Percentiles rank a stretch among this genome's conserved stretches.
phyloP scores from a whole-genome alignment of 2,888 invertebrate species.

The Emmelina monodactyla region DNA sequence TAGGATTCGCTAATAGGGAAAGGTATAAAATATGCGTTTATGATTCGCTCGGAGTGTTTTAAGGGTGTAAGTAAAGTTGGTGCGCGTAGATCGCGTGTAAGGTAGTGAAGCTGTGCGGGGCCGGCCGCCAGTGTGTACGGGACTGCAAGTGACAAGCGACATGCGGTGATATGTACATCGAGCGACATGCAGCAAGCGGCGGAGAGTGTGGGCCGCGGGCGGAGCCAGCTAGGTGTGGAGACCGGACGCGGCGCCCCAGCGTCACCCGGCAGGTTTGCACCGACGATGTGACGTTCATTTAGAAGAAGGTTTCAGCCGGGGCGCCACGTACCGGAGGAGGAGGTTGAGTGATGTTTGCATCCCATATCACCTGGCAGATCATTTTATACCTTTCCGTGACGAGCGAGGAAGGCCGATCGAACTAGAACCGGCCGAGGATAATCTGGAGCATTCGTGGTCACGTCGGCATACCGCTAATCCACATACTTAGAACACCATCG shows the following conservation, averaged over 20 bases:
- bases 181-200: slow-evolving; percentile 55
- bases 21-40: slow-evolving; percentile 66
- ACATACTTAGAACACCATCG: slow-evolving; percentile 56
- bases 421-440: slow-evolving; percentile 61
- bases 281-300: no score
- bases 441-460: slow-evolving; percentile 63
- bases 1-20: slow-evolving; percentile 60
- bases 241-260: slow-evolving; percentile 27
- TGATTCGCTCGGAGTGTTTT: slow-evolving; percentile 53
- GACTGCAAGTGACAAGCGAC: slow-evolving; percentile 61
- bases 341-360: slow-evolving; percentile 57
- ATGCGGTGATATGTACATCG: slow-evolving; percentile 52
- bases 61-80: slow-evolving; percentile 32
- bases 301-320: slow-evolving; percentile 40
- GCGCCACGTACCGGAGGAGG: slow-evolving; percentile 46
- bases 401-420: slow-evolving; percentile 64
- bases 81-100: slow-evolving; percentile 50
- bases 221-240: slow-evolving; percentile 57
- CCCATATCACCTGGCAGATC: slow-evolving; percentile 65
- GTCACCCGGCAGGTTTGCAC: neutral
- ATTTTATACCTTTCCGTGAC: slow-evolving; percentile 67
- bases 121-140: slow-evolving; percentile 56
- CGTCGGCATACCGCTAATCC: slow-evolving; percentile 63
- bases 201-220: slow-evolving; percentile 47
- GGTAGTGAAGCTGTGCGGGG: slow-evolving; percentile 55